Percentiles rank a stretch among this genome's conserved stretches.
These are phyloP conservation scores for Phasia obesa DNA, from an alignment of 2,888 invertebrate genomes.

Conservation along the genomic window DNA sequence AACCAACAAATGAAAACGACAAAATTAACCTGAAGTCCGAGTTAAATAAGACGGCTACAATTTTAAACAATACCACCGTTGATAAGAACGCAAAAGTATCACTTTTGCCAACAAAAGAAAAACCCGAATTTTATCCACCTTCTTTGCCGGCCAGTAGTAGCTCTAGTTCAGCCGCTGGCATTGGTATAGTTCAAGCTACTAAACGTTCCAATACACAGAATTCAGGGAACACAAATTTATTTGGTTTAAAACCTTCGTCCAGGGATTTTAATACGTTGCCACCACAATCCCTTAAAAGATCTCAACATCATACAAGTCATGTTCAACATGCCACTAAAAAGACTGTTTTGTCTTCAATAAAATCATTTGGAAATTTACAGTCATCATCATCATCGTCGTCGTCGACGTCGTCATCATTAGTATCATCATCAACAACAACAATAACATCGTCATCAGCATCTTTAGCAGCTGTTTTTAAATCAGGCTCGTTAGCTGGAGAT, in stretches of 20 bases:
- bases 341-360: conserved; percentile 61
- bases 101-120: conserved; percentile 32
- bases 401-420: conserved; percentile 23
- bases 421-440: too few species aligned
- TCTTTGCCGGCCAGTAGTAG: conserved; percentile 49
- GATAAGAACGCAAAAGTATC: conserved; percentile 23
- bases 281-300: conserved; percentile 64
- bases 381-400: conserved; percentile 34
- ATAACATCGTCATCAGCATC: conserved; percentile 44
- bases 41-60: conserved; percentile 31
- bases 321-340: conserved; percentile 50
- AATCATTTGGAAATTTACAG: conserved; percentile 51
- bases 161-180: neutral
- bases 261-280: conserved; percentile 44
- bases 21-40: conserved; percentile 33
- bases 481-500: conserved; percentile 33
- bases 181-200: conserved; percentile 28
- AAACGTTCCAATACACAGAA: conserved; percentile 18
- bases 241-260: conserved; percentile 29
- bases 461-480: conserved; percentile 35
- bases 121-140: conserved; percentile 55
- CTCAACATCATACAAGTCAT: too few species aligned
- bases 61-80: neutral
- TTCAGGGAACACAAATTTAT: conserved; percentile 26
- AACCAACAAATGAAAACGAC: conserved; percentile 29